Conservation (phyloP, 2,797 vertebrate species). For the Pantherophis alleghaniensis region DNA sequence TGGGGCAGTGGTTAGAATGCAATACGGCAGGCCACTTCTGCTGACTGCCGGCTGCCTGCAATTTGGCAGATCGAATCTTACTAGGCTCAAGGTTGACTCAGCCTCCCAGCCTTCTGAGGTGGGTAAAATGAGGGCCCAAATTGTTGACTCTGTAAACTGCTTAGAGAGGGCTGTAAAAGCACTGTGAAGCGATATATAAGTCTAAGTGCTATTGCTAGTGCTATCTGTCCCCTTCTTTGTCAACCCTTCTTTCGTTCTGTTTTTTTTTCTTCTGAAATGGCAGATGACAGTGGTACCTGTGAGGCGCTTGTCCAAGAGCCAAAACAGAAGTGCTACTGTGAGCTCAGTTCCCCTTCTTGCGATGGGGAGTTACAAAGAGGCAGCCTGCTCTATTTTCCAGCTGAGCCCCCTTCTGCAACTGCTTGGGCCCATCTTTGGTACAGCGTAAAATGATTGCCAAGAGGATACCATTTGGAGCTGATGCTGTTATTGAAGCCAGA, state of each 20-base stretch:
- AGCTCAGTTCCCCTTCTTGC: background rate
- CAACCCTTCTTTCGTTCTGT: background rate
- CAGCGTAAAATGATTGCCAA: background rate
- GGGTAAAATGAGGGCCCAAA: no score
- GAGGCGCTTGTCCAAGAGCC: background rate
- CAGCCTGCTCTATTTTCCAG: slow-evolving; percentile 17
- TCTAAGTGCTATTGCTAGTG: no score
- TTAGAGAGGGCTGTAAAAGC: no score
- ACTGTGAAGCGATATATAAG: no score
- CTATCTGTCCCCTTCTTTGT: background rate
- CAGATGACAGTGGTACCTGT: slow-evolving; percentile 51
- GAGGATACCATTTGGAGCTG: background rate
- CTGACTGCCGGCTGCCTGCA: no score
- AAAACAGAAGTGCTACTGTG: background rate
- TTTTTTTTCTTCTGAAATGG: slow-evolving; percentile 45
- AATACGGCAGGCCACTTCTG: no score
- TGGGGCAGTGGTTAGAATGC: no score
- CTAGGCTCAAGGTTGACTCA: no score
- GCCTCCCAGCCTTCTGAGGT: no score
- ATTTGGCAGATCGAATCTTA: no score
- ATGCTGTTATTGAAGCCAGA: background rate
- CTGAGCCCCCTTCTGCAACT: background rate
- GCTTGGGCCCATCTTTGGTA: background rate
- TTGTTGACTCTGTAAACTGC: no score
- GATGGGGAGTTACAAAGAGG: background rate